Evolutionary conservation across 2,888 invertebrate genomes (phyloP).

Genomic region (Seladonia tumulorum): DNA sequence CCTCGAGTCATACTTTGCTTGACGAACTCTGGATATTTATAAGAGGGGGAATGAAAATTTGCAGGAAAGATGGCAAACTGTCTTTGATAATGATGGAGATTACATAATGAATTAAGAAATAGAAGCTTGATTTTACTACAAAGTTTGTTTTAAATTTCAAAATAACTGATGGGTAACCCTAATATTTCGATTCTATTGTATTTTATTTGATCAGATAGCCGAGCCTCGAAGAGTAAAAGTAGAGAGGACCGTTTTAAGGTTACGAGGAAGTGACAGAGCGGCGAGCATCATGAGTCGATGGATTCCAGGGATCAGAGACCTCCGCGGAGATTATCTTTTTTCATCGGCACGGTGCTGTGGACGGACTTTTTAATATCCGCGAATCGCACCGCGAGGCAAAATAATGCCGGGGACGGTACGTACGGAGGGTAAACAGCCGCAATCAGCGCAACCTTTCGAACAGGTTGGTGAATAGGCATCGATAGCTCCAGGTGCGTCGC

Average conservation of each 20-base stretch:
- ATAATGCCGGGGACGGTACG: conserved; percentile 25
- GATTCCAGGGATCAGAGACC: conserved; percentile 10
- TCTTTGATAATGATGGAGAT: too few relatives aligned
- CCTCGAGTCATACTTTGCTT: too few relatives aligned
- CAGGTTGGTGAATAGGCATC: conserved; percentile 24
- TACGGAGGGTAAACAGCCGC: conserved; percentile 29
- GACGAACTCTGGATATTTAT: too few relatives aligned
- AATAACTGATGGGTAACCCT: too few relatives aligned
- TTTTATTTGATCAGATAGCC: background rate
- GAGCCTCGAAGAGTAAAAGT: background rate
- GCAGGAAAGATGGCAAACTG: too few relatives aligned
- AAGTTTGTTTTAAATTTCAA: too few relatives aligned
- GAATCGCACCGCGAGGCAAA: conserved; percentile 3
- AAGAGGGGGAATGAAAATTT: too few relatives aligned
- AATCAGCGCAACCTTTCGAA: conserved; percentile 37
- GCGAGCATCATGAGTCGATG: background rate
- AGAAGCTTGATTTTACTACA: too few relatives aligned
- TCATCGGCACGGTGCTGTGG: background rate
- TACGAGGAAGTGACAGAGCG: conserved; percentile 3
- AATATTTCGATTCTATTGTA: background rate
- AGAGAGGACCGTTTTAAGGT: background rate
- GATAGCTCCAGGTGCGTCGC: conserved; percentile 28
- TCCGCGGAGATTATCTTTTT: conserved; percentile 1
- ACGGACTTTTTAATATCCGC: background rate
- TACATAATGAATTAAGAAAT: too few relatives aligned